Base-by-base conservation (phyloP, 2,797 vertebrate genomes). In the Sebastolobus alascanus region DNA sequence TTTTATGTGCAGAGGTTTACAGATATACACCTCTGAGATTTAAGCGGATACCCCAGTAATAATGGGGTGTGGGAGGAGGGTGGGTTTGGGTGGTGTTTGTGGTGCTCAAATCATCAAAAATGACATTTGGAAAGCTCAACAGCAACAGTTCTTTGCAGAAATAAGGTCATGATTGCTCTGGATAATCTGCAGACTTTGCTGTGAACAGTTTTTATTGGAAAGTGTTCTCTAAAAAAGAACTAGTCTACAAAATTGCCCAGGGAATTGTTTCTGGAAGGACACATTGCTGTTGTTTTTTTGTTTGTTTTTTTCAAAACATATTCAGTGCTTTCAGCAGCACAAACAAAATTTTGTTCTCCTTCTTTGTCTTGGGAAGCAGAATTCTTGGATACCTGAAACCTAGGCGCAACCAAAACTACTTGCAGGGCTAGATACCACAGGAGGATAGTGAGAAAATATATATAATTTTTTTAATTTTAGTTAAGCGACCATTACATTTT, bases 101-200 rank as follows among this genome's bases (percentile, higher is more conserved):
- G 13, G 20, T 38, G 52, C 43, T 83, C 29, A 82, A 50, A 79
- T 37, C 54, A 75, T 79, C 60, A 83, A 58, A 79, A 84, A 63
- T 81, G 43, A 79, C 71, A 77, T 77, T 79, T 75, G 55, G 80
- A 79, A 84, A 38, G 33, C 75, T 79, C 13, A 61, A 60, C 50
- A 61, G 52, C 14, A 73, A 77, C 18, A 58, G 54, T 77, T 65
- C 61, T 71, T 73, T 25, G 11, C 25, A 79, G 52, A 79, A 59
- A 68, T 81, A 74, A 78, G 35, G 52, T 64, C 37, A 27, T 55
- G 59, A 16, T 73, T 77, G 20, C 20, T 81, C 14, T 37, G 22
- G 76, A 79, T 84, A 75, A 85, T 76, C 63, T 22, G 0, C 38
- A 65, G 66, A 65, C 67, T 56, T 43, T 64, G 35, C 56, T 68